Evolutionary conservation across 30 jellyfish, hydroid and myxozoan species (phyloP).

Genomic region (Pseudorhiza aurosa): DNA sequence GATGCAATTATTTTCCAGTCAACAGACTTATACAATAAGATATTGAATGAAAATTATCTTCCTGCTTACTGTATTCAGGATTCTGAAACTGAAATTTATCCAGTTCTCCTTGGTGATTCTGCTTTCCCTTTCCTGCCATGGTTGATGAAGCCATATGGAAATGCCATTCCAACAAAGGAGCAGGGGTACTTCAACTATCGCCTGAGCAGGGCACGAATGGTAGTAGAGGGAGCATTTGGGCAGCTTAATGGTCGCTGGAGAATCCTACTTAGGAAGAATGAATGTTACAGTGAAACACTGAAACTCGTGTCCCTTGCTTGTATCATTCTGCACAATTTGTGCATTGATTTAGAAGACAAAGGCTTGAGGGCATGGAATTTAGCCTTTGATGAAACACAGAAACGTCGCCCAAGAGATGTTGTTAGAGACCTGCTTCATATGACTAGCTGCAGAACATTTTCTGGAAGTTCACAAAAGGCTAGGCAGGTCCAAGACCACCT

Average conservation of each 20-base stretch:
- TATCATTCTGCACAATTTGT: slow-evolving; percentile 49
- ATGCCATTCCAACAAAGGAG: slow-evolving; percentile 5
- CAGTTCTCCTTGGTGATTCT: slow-evolving; percentile 27
- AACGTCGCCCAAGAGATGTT: too few species aligned
- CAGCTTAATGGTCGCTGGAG: slow-evolving; percentile 42
- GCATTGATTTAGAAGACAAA: slow-evolving; percentile 16
- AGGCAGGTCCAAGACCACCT: too few species aligned
- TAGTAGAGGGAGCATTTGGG: slow-evolving; percentile 43
- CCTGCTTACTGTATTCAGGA: background rate
- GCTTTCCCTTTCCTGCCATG: slow-evolving; percentile 26
- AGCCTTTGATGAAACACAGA: background rate
- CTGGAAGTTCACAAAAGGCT: too few species aligned
- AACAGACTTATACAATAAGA: slow-evolving; percentile 1
- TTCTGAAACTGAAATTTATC: background rate
- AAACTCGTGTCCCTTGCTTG: slow-evolving; percentile 24
- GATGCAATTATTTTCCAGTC: slow-evolving; percentile 50
- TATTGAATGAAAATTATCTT: background rate
- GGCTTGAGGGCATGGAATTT: slow-evolving; percentile 18
- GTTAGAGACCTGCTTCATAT: too few species aligned
- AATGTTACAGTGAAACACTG: background rate
- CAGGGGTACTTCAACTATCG: slow-evolving; percentile 36
- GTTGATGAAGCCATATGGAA: slow-evolving; percentile 36
- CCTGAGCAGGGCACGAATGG: slow-evolving; percentile 63
- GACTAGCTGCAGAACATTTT: too few species aligned
- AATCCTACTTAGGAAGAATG: slow-evolving; percentile 18